Percentiles rank a stretch among this genome's conserved stretches.
These are phyloP conservation scores for Agrypnus murinus DNA, from an alignment of 2,888 invertebrate species.

Conservation along the genomic window DNA sequence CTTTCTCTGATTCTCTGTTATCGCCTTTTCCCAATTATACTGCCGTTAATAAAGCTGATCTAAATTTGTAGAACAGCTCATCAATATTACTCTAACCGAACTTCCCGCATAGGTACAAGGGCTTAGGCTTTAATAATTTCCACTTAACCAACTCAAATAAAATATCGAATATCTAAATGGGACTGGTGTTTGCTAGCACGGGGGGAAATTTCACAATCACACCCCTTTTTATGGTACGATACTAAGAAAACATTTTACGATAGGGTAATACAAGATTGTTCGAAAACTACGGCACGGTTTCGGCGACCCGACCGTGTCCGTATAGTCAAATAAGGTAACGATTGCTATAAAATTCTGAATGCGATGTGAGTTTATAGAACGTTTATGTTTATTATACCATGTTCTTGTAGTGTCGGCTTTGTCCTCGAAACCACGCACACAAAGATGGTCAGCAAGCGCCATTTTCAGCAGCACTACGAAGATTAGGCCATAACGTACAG, in stretches of 20 bases:
- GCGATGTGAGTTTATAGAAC: constrained; percentile 37
- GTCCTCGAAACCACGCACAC: constrained; percentile 26
- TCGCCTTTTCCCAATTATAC: constrained; percentile 50
- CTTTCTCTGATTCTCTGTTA: constrained; percentile 48
- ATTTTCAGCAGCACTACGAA: constrained; percentile 34
- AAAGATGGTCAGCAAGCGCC: background rate
- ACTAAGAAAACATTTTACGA: constrained; percentile 34
- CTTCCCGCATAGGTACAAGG: constrained; percentile 25
- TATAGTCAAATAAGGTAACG: constrained; percentile 41
- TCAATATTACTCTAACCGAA: constrained; percentile 44
- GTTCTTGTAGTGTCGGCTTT: constrained; percentile 19
- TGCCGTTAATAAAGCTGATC: constrained; percentile 51
- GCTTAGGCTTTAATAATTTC: constrained; percentile 21
- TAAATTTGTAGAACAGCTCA: constrained; percentile 49
- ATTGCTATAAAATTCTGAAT: constrained; percentile 43
- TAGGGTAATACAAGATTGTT: constrained; percentile 39
- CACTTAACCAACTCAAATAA: constrained; percentile 16
- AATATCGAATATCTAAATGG: constrained; percentile 11
- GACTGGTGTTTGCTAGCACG: background rate
- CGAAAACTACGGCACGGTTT: constrained; percentile 34
- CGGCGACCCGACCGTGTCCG: constrained; percentile 9
- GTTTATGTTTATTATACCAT: constrained; percentile 43
- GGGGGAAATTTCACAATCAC: constrained; percentile 1
- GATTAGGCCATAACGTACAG: constrained; percentile 44
- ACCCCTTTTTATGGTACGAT: constrained; percentile 25